Conservation (phyloP, 2,888 invertebrate species). For the Oeneis ivallda region DNA sequence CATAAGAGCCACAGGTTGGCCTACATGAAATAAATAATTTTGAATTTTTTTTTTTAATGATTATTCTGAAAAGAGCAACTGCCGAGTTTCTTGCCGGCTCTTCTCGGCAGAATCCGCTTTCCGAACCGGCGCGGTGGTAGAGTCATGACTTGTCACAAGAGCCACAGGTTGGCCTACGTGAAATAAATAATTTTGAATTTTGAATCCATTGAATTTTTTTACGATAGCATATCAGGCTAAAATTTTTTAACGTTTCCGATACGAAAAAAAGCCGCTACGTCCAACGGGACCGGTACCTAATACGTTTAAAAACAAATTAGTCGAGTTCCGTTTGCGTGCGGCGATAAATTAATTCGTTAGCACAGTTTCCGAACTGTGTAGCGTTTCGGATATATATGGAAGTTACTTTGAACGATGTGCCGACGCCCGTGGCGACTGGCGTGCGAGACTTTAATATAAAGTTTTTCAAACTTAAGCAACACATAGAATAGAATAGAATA, state of each 20-base stretch:
- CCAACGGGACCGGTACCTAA: not conserved
- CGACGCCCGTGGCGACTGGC: not conserved
- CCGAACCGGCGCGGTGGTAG: no score
- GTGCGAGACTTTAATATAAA: constrained; percentile 1
- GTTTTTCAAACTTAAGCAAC: not conserved
- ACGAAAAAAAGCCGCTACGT: not conserved
- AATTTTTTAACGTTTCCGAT: not conserved
- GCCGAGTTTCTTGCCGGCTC: no score
- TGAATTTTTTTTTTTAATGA: no score
- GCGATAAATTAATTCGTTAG: constrained; percentile 35
- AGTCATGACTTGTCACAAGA: no score
- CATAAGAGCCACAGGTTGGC: no score
- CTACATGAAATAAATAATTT: no score
- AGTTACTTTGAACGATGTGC: constrained; percentile 19
- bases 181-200: no score
- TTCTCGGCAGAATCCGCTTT: no score
- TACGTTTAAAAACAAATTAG: constrained; percentile 31
- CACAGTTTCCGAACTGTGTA: constrained; percentile 30
- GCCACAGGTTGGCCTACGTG: no score
- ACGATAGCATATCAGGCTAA: not conserved
- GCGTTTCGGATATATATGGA: constrained; percentile 23
- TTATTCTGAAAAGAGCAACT: no score
- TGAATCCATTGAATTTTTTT: no score
- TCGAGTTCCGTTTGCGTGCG: constrained; percentile 33
- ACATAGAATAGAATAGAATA: no score